Evolutionary conservation across 2,113 vertebrate species (phyloP), one percentile per base, ranked within the genome.

Genomic region (Progne subis): DNA sequence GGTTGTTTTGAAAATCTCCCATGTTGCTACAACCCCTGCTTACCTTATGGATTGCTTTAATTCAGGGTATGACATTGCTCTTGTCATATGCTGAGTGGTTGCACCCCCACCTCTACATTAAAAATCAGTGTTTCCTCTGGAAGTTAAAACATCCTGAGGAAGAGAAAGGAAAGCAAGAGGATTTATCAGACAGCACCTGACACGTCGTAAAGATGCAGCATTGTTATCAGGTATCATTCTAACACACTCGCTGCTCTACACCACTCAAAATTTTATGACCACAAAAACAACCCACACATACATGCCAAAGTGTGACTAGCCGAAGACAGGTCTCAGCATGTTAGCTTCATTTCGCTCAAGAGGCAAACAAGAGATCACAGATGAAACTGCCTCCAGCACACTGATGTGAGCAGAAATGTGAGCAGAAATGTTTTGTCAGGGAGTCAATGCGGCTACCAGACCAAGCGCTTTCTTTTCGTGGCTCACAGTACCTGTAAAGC

Each of bases 141-240:
- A 96, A 96, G 88, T 95, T 92, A 84, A 95, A 95, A 86, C 80
- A 88, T 88, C 80, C 86, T 86, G 88, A 95, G 88, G 80, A 96
- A 91, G 74, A 93, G 77, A 95, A 96, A 95, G 77, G 23, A 87
- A 96, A 96, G 80, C 72, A 90, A 90, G 86, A 88, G 88, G 67
- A 94, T 88, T 94, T 88, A 95, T 96, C 96, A 95, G 93, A 88
- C 85, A 96, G 79, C 82, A 24, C 61, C 76, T 97, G 96, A 95
- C 94, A 96, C 65, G 78, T 94, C 37, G 4, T 94, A 97, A 97
- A 93, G 90, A 94, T 96, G 88, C 95, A 88, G 90, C 95, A 96
- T 95, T 96, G 96, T 96, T 96, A 97, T 92, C 95, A 96, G 94
- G 95, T 93, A 96, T 96, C 95, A 96, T 96, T 95, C 95, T 88